Evolutionary conservation across 1,140 invertebrate genomes (phyloP).

Genomic region (Nebria ingens): DNA sequence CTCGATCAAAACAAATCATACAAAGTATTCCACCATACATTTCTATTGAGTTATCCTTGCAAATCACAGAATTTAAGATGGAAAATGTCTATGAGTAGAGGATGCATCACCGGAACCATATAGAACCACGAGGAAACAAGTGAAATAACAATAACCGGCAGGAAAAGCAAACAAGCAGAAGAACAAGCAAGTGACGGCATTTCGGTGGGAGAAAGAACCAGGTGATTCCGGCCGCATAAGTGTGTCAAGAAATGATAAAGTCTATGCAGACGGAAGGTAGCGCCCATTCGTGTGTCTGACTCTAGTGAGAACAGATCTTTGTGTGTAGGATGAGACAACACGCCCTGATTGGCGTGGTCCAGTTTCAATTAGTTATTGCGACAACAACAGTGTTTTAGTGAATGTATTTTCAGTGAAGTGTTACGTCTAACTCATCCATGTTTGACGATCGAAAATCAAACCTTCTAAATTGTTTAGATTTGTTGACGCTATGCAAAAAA

Average conservation of each 20-base stretch:
- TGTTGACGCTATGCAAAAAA: neutral
- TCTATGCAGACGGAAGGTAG: slow-evolving; percentile 13
- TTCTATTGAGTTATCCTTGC: neutral
- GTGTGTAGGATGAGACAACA: slow-evolving; percentile 13
- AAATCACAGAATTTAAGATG: no score
- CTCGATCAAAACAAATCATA: neutral
- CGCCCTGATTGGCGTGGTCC: slow-evolving; percentile 22
- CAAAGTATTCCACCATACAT: neutral
- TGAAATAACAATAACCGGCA: no score
- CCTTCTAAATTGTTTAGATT: neutral
- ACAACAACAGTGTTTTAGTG: neutral
- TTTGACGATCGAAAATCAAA: neutral
- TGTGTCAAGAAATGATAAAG: slow-evolving; percentile 27
- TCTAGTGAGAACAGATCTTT: slow-evolving; percentile 14
- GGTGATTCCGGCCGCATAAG: slow-evolving; percentile 16
- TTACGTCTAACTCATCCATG: slow-evolving; percentile 1
- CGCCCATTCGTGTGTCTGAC: slow-evolving; percentile 19
- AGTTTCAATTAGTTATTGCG: slow-evolving; percentile 14
- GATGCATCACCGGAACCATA: no score
- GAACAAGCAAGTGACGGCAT: neutral
- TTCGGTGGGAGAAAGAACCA: neutral
- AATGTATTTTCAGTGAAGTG: slow-evolving; percentile 4
- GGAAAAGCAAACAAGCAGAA: neutral
- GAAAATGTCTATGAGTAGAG: no score
- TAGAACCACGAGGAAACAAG: no score